phyloP scores from a whole-genome alignment of 2,888 invertebrate species.

The Hyalella azteca region DNA sequence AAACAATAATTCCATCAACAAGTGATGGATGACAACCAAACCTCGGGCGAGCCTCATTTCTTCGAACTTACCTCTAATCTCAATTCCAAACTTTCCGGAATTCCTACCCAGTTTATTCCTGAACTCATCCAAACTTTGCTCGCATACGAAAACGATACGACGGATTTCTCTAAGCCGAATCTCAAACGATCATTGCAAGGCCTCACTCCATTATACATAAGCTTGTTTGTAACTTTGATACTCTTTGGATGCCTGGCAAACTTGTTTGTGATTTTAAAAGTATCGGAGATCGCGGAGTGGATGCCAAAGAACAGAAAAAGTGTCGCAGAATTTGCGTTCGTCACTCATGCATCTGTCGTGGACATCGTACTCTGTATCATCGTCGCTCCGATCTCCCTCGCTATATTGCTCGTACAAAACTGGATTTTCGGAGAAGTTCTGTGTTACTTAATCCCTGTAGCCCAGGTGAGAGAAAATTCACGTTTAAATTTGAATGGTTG shows the following conservation, averaged over 20 bases:
- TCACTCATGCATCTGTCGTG: background rate
- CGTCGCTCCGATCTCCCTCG: background rate
- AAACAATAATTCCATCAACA: background rate
- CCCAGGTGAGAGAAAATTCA: conserved; percentile 2
- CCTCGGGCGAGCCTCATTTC: background rate
- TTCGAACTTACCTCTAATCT: background rate
- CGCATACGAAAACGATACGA: background rate
- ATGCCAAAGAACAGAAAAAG: background rate
- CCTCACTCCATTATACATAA: background rate
- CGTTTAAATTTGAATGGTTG: no score
- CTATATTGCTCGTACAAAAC: background rate
- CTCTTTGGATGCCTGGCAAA: background rate
- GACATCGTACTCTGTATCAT: background rate
- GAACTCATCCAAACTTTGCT: background rate
- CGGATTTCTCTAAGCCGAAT: background rate
- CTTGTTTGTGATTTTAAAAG: background rate
- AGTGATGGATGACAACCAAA: background rate
- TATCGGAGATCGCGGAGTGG: background rate
- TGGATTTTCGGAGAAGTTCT: background rate
- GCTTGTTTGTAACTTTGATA: background rate
- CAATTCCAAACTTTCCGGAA: background rate
- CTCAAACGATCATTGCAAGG: background rate
- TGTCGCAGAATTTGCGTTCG: background rate
- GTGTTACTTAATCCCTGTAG: background rate
- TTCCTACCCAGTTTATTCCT: background rate